Evolutionary conservation across 2,888 invertebrate species (phyloP).

Genomic region (Cosmia pyralina): DNA sequence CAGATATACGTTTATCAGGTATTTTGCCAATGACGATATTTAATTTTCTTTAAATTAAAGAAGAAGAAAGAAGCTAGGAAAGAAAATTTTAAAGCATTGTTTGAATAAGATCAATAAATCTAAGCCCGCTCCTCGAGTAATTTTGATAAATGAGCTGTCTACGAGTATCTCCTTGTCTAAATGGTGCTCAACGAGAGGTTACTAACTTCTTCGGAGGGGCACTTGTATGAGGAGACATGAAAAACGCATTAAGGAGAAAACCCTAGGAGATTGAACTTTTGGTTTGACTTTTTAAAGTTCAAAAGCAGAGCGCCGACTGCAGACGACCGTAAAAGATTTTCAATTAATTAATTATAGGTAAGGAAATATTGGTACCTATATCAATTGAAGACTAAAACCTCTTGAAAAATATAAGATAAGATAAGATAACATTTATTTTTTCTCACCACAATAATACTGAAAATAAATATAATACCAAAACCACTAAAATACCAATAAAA

Average conservation of each 20-base stretch:
- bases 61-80: too few species aligned
- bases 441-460: too few species aligned
- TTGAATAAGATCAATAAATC: constrained; percentile 4
- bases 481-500: too few species aligned
- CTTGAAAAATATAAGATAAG: too few species aligned
- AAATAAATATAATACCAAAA: too few species aligned
- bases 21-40: neutral
- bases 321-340: neutral
- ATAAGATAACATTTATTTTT: too few species aligned
- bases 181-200: constrained; percentile 4
- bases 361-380: neutral
- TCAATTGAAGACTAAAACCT: too few species aligned
- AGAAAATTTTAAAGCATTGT: neutral
- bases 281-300: too few species aligned
- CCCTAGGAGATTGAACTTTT: neutral
- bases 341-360: neutral
- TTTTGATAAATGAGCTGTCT: constrained; percentile 39
- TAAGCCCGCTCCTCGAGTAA: constrained; percentile 12
- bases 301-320: too few species aligned
- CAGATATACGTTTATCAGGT: neutral
- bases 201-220: neutral
- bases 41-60: too few species aligned
- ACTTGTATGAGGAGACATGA: constrained; percentile 34
- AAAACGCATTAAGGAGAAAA: constrained; percentile 33
- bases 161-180: constrained; percentile 10